A percentile compares a stretch with the other conserved stretches of the same genome.
phyloP scores from a whole-genome alignment of 2,113 vertebrate genomes.

The Misgurnus mizolepis region DNA sequence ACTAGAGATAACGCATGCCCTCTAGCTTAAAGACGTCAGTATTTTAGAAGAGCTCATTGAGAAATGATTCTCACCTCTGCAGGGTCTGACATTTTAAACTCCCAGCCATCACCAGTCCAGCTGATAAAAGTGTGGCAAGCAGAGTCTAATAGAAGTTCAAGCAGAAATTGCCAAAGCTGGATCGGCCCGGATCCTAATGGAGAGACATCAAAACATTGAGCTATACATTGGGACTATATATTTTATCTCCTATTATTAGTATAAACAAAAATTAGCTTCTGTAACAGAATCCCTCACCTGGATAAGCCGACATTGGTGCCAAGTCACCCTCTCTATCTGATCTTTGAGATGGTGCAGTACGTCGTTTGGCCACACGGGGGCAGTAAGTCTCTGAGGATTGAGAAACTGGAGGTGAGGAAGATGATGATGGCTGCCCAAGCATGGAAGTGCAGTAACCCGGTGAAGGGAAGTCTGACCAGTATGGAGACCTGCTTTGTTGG shows the following conservation, averaged over 20 bases:
- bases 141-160: conserved; percentile 80
- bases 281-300: conserved; percentile 62
- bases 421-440: conserved; percentile 55
- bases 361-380: conserved; percentile 75
- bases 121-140: conserved; percentile 76
- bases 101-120: conserved; percentile 85
- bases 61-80: conserved; percentile 72
- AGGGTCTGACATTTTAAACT: conserved; percentile 84
- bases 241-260: background rate
- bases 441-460: conserved; percentile 56
- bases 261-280: background rate
- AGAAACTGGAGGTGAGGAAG: conserved; percentile 47
- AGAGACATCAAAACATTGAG: background rate
- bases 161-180: conserved; percentile 82
- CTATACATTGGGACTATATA: background rate
- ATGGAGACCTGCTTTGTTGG: conserved; percentile 59
- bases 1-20: background rate
- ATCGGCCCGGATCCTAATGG: conserved; percentile 77
- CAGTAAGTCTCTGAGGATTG: conserved; percentile 70
- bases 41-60: background rate
- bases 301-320: conserved; percentile 74
- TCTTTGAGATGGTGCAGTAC: conserved; percentile 61
- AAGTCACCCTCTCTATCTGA: conserved; percentile 66
- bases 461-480: conserved; percentile 71
- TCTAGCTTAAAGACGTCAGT: background rate